Evolutionary conservation across 1,140 invertebrate species (phyloP), one percentile per base, ranked within the genome.

Genomic region (Halyomorpha halys): DNA sequence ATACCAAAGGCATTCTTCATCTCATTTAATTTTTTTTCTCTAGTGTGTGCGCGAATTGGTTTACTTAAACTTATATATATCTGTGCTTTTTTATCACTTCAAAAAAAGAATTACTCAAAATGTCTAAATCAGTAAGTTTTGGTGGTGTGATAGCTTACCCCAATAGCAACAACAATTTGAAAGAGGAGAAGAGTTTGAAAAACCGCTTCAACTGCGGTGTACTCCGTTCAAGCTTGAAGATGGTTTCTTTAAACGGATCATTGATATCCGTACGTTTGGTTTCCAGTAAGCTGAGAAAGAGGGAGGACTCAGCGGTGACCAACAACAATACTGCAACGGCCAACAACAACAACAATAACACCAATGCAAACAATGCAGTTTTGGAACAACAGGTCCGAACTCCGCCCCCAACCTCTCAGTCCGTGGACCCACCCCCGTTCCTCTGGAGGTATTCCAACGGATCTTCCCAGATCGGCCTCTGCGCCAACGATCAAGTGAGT

Each of bases 251-350:
- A 76, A 87, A 86, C 78, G 85, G 85, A 27, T 64, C 85, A 73
- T 83, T 89, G 82, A 84, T 87, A 76, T 86, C 87, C 71, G 86
- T 90, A 73, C 86, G 86, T 77, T 85, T 90, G 83, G 87, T 90
- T 77, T 86, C 86, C 82, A 90, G 86, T 77, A 90, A 89, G 78
- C 81, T 90, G 76, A 81, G 86, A 71, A 89, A 90, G 77, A 79
- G 86, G 65, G 87, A 89, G 76, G 87, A 90, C 71, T 66, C 65
- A 63, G 71, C 63, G 65, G 70, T 54, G 71, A 72, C 61, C 71
- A 64, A 49, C 62, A 65, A 65, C 65, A 49, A 67, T 61, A 53
- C 65, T 30, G 34, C 53, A 11, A 27, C 34, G 39, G 53, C 66
- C 34, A 67, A 66, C 60, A 49, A 66, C 64, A 68, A 67, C 65